These are phyloP conservation scores for Drosophila ananassae DNA, from an alignment of 1,140 invertebrate genomes.

Conservation along the genomic window DNA sequence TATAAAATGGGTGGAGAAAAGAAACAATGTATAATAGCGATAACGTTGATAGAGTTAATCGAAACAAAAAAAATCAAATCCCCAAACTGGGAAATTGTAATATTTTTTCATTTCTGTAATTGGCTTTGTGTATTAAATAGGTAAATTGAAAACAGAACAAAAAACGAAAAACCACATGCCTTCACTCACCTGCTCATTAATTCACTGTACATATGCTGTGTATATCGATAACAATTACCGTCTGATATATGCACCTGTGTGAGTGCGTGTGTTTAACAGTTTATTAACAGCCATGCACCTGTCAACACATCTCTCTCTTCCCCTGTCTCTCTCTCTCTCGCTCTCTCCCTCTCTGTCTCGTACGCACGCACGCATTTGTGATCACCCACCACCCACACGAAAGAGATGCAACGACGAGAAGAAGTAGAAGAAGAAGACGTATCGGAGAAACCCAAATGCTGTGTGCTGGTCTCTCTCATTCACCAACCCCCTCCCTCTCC, in stretches of 20 bases:
- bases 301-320: constrained; percentile 22
- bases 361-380: constrained; percentile 29
- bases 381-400: constrained; percentile 13
- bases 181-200: constrained; percentile 29
- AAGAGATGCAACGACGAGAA: constrained; percentile 7
- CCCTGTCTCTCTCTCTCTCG: constrained; percentile 5
- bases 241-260: constrained; percentile 39
- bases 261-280: constrained; percentile 48
- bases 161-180: constrained; percentile 7
- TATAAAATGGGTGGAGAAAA: constrained; percentile 83
- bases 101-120: constrained; percentile 54
- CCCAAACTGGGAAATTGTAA: constrained; percentile 44
- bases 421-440: constrained; percentile 5
- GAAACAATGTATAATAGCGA: constrained; percentile 45
- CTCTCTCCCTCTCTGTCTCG: constrained; percentile 9
- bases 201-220: constrained; percentile 25
- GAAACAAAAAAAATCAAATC: constrained; percentile 26
- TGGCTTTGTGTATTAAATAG: constrained; percentile 71
- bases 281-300: constrained; percentile 49
- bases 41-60: constrained; percentile 51
- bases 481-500: constrained; percentile 1
- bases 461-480: constrained; percentile 13
- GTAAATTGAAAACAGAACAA: constrained; percentile 15
- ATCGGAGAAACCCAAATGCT: constrained; percentile 12
- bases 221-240: constrained; percentile 46